Percentiles rank a stretch among this genome's conserved stretches.
Evolutionary conservation across 35 echinoderm and acorn worm genomes (phyloP).

Genomic region (Diadema setosum): DNA sequence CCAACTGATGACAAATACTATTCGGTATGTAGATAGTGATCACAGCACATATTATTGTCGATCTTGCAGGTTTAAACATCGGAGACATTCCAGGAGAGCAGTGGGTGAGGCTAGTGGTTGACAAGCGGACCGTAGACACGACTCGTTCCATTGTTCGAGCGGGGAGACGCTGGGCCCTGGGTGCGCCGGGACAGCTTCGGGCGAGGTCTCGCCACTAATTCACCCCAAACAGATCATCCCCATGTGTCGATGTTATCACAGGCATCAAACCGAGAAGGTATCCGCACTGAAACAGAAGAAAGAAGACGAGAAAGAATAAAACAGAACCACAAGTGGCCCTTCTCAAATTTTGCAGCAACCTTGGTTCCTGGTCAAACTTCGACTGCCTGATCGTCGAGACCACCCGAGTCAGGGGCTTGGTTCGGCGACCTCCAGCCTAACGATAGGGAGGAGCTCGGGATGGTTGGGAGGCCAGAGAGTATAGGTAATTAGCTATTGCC

Average conservation of each 20-base stretch:
- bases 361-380: background rate
- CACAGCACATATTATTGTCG: too few relatives aligned
- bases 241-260: background rate
- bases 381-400: background rate
- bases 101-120: too few relatives aligned
- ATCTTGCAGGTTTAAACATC: too few relatives aligned
- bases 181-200: background rate
- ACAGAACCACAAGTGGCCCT: background rate
- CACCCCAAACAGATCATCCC: conserved; percentile 11
- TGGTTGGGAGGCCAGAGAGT: background rate
- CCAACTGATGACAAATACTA: too few relatives aligned
- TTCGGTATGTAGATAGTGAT: too few relatives aligned
- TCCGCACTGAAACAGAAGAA: conserved; percentile 23
- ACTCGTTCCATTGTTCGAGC: background rate
- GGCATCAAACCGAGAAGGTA: background rate
- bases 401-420: background rate
- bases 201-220: conserved; percentile 9
- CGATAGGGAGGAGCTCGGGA: background rate
- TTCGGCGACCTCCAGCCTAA: background rate
- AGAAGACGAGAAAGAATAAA: too few relatives aligned
- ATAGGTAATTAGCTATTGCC: too few relatives aligned
- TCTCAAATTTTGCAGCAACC: background rate
- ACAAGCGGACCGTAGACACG: too few relatives aligned
- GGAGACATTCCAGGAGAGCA: too few relatives aligned
- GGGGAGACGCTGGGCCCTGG: background rate